Evolutionary conservation across 2,888 invertebrate species (phyloP), one percentile per base, ranked within the genome.

Genomic region (Drosophila atripex): DNA sequence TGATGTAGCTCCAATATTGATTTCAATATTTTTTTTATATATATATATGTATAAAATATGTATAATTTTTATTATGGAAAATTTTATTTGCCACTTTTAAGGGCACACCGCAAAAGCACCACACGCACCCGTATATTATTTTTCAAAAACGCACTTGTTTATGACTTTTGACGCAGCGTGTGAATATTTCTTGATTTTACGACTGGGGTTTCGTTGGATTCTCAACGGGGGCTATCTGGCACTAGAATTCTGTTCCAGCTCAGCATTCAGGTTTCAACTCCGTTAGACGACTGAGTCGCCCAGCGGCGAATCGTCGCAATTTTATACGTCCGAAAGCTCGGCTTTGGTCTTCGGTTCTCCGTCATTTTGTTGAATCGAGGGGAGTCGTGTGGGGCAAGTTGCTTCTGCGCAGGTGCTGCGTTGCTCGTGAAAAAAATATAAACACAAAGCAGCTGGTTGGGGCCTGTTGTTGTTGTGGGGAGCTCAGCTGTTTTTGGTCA

Each of bases 241-340:
- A 68, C 66, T 63, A 83, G 77, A 86, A 85, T 77, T 60, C 71
- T 64, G 69, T 54, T 72, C 60, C 53, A 45, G 57, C 69, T 86
- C 77, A 83, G 77, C 80, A 71, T 60, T 16, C 39, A 41, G 64
- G 58, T 68, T 83, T 68, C 63, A 83, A 83, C 84, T 86, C 86
- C 78, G 80, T 86, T 86, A 86, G 80, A 82, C 84, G 68, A 82
- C 86, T 82, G 84, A 86, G 66, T 60, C 71, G 77, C 32, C 64
- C 57, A 68, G 59, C 75, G 66, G 60, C 60, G 53, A 75, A 63
- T 64, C 80, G 70, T 47, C 66, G 71, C 83, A 64, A 72, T 77
- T 86, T 80, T 80, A 80, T 80, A 80, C 58, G 68, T 56, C 69
- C 77, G 77, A 79, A 86, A 79, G 77, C 79, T 72, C 49, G 66